Evolutionary conservation across 2,888 invertebrate species (phyloP), one percentile per base, ranked within the genome.

Genomic region (Ephialtes manifestator): DNA sequence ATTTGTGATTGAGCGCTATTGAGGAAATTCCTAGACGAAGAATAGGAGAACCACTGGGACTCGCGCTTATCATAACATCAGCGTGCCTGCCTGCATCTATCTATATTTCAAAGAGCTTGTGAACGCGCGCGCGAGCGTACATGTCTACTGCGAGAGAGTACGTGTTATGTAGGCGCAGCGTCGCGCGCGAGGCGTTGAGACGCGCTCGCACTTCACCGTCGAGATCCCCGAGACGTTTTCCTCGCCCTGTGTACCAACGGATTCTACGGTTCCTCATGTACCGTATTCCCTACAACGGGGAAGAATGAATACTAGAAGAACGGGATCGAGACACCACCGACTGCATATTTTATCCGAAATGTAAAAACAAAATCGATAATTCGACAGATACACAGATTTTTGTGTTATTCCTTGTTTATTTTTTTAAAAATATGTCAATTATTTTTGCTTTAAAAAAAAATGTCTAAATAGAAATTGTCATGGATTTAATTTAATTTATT

Each of bases 11-110:
- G 60, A 20, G 43, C n/a, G 35, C n/a, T 15, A 60, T 15, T 55
- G 4, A 13, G 39, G 15, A 24, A 31, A 71, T 43, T 80, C 65
- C 72, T 65, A 80, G 79, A 28, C 53, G 39, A 82, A 67, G 71
- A 72, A 31, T 53, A 35, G 84, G 89, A 90, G 90, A 89, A 87
- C 90, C 90, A 86, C 90, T 90, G 90, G 31, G 58, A 46, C 82
- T 84, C 80, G 86, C 87, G 89, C 65, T 90, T 90, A 90, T 90
- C 90, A 90, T 88, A 89, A 89, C 90, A 90, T 89, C 90, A 88
- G 89, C 88, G 89, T 89, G 89, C 87, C 87, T 87, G 88, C 88
- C 86, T 89, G 88, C 89, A 88, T 89, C 89, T 89, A 89, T 89
- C 89, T 89, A 88, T 89, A 88, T 90, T 90, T 90, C 90, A 89